These are phyloP conservation scores for Tenthredo scrophulariae DNA, from an alignment of 2,888 invertebrate genomes.

Conservation along the genomic window DNA sequence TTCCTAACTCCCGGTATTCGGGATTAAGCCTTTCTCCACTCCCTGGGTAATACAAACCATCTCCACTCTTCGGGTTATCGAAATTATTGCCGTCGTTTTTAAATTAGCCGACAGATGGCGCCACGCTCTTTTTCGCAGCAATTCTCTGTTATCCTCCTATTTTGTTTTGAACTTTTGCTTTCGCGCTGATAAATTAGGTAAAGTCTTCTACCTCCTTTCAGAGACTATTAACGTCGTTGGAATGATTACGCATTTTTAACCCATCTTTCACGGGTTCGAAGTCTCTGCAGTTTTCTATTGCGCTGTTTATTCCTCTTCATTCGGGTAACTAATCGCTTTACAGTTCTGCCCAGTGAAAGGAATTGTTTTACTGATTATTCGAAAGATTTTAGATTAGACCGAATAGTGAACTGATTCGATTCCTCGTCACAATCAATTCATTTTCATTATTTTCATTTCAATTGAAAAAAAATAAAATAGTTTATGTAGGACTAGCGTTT, in stretches of 20 bases:
- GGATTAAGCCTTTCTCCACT: neutral
- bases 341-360: too few species aligned
- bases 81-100: neutral
- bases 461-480: neutral
- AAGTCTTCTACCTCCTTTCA: neutral
- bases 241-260: neutral
- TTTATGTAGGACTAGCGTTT: neutral
- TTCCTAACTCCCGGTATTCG: neutral
- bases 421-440: too few species aligned
- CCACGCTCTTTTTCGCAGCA: neutral
- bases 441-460: neutral
- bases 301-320: neutral
- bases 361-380: too few species aligned
- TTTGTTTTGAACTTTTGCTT: neutral
- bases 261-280: neutral
- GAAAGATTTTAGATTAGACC: too few species aligned
- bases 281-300: neutral
- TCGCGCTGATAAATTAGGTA: neutral
- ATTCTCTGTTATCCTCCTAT: neutral
- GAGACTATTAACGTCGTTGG: neutral
- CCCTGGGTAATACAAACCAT: neutral
- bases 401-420: too few species aligned
- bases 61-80: neutral
- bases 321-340: too few species aligned
- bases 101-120: neutral